These are phyloP conservation scores for Oryzias woworae DNA, from an alignment of 2,113 vertebrate genomes.

Conservation along the genomic window DNA sequence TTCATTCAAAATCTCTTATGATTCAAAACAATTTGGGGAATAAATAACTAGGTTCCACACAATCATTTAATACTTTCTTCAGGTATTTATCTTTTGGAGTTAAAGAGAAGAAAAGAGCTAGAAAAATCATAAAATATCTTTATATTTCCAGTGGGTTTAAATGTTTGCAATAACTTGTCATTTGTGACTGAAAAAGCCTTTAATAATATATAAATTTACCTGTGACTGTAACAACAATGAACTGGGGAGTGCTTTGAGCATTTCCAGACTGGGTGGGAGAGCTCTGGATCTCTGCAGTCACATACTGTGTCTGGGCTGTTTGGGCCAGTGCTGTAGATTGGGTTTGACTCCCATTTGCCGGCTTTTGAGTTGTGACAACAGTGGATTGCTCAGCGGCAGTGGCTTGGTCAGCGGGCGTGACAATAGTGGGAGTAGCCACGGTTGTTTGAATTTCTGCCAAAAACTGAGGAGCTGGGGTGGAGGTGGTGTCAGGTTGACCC, in stretches of 20 bases:
- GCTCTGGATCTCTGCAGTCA: constrained; percentile 80
- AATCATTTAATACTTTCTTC: too few relatives aligned
- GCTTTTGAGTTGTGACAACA: constrained; percentile 57
- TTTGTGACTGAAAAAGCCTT: background rate
- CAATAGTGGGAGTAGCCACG: constrained; percentile 54
- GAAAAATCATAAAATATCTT: too few relatives aligned
- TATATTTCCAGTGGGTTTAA: background rate
- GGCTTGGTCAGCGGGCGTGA: constrained; percentile 65
- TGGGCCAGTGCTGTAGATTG: constrained; percentile 67
- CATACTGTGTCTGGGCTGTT: constrained; percentile 78
- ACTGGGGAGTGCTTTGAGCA: constrained; percentile 83
- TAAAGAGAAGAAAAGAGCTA: too few relatives aligned
- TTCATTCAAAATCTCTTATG: too few relatives aligned
- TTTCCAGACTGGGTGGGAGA: constrained; percentile 76
- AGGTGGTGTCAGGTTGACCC: constrained; percentile 62
- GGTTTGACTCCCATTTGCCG: constrained; percentile 53
- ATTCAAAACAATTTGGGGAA: too few relatives aligned
- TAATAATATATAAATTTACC: constrained; percentile 69
- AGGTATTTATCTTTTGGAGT: too few relatives aligned
- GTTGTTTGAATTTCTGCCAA: constrained; percentile 70
- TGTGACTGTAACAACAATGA: constrained; percentile 91
- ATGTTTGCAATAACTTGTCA: background rate
- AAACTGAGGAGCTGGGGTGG: constrained; percentile 62
- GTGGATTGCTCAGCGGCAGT: constrained; percentile 51
- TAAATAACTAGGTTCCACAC: too few relatives aligned